Evolutionary conservation across 2,888 invertebrate species (phyloP).

Genomic region (Orthonychiurus folsomi): DNA sequence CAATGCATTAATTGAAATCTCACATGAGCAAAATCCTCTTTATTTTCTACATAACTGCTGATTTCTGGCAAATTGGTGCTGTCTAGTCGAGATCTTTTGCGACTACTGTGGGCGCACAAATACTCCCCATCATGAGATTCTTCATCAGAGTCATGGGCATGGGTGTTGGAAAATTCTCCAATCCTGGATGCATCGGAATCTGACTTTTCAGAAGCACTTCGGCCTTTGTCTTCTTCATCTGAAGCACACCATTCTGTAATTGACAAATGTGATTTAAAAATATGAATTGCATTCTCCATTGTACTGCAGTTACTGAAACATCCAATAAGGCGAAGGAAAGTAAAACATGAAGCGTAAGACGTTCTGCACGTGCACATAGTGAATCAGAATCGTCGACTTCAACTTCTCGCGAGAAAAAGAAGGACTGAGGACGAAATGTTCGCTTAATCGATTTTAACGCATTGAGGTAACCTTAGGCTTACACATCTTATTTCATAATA

Average conservation of each 20-base stretch:
- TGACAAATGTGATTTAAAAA: conserved; percentile 1
- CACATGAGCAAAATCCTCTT: conserved; percentile 7
- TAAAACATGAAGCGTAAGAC: neutral
- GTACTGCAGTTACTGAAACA: neutral
- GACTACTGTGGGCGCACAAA: conserved; percentile 3
- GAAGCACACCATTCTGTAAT: conserved; percentile 35
- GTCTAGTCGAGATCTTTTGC: neutral
- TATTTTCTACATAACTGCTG: conserved; percentile 12
- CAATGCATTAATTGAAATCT: conserved; percentile 11
- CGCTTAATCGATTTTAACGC: neutral
- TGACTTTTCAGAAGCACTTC: conserved; percentile 35
- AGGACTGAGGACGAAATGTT: neutral
- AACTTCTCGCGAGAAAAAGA: neutral
- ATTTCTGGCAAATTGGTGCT: conserved; percentile 4
- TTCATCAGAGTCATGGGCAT: conserved; percentile 23
- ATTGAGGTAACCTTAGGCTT: too few relatives aligned
- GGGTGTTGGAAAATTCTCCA: conserved; percentile 30
- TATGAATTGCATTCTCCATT: too few relatives aligned
- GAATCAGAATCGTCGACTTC: neutral
- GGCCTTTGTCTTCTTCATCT: conserved; percentile 30
- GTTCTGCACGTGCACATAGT: neutral
- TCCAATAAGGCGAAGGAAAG: neutral
- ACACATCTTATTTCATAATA: too few relatives aligned
- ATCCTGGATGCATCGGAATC: conserved; percentile 38
- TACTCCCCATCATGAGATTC: conserved; percentile 20